Evolutionary conservation across 2,797 vertebrate species (phyloP).

Genomic region (Melanotaenia trifasciata): DNA sequence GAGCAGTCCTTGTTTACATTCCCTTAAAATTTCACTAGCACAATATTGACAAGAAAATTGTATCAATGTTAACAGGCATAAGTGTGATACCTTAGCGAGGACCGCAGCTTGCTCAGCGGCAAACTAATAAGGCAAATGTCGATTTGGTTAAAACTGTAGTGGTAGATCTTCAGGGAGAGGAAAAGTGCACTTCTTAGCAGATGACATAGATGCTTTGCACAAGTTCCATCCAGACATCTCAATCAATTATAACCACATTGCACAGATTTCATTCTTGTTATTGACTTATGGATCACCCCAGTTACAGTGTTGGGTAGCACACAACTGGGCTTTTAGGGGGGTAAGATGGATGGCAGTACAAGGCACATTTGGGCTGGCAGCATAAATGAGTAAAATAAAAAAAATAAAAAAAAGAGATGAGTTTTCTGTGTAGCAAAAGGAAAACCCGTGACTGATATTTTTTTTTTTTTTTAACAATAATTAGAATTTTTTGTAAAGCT

Average conservation of each 20-base stretch:
- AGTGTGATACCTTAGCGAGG: conserved; percentile 73
- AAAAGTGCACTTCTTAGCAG: conserved; percentile 89
- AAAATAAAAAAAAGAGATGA: conserved; percentile 59
- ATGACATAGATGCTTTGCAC: conserved; percentile 87
- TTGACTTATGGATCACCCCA: conserved; percentile 85
- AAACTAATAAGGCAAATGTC: conserved; percentile 83
- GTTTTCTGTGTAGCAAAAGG: conserved; percentile 36
- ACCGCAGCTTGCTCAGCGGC: conserved; percentile 76
- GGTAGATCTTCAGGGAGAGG: conserved; percentile 83
- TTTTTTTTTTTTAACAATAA: conserved; percentile 60
- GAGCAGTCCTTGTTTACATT: conserved; percentile 71
- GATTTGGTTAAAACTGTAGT: conserved; percentile 85
- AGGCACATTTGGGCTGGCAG: conserved; percentile 59
- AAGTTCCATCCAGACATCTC: conserved; percentile 88
- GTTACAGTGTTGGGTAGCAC: conserved; percentile 84
- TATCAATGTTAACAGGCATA: conserved; percentile 76
- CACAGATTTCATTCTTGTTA: conserved; percentile 88
- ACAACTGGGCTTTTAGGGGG: conserved; percentile 79
- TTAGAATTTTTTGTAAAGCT: conserved; percentile 70
- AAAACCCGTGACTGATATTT: conserved; percentile 41
- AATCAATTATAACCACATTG: conserved; percentile 96
- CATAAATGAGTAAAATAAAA: conserved; percentile 66
- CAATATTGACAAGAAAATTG: conserved; percentile 71
- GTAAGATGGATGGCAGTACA: conserved; percentile 74
- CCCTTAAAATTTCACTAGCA: conserved; percentile 64